phyloP scores from a whole-genome alignment of 2,113 vertebrate genomes.

The Craseonycteris thonglongyai region DNA sequence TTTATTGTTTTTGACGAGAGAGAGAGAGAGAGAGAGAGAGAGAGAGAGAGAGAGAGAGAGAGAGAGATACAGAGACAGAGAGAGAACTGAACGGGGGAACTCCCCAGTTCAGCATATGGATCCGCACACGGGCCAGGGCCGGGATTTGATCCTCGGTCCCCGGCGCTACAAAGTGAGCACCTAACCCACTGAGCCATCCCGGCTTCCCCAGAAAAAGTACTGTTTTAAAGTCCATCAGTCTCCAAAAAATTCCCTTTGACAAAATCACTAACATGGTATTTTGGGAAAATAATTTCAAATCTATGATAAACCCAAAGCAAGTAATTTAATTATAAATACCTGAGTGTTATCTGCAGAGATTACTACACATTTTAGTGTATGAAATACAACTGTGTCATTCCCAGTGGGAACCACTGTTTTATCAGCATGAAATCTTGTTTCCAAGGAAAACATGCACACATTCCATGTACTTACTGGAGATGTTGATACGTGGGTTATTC shows the following conservation, averaged over 20 bases:
- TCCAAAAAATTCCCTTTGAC: neutral
- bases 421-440: neutral
- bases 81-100: too few species aligned
- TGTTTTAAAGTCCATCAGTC: neutral
- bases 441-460: neutral
- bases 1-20: too few species aligned
- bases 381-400: neutral
- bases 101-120: too few species aligned
- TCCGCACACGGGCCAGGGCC: too few species aligned
- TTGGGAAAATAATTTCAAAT: conserved; percentile 31
- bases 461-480: conserved; percentile 86
- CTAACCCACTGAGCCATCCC: too few species aligned
- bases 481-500: conserved; percentile 83
- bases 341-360: neutral
- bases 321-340: neutral
- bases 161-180: too few species aligned
- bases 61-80: too few species aligned
- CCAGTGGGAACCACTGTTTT: neutral
- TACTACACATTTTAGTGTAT: neutral
- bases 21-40: too few species aligned
- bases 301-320: neutral
- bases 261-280: neutral
- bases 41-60: too few species aligned
- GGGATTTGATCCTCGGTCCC: too few species aligned
- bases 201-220: neutral